These are phyloP conservation scores for Peucedramus taeniatus DNA, from an alignment of 2,113 vertebrate species.

Conservation along the genomic window DNA sequence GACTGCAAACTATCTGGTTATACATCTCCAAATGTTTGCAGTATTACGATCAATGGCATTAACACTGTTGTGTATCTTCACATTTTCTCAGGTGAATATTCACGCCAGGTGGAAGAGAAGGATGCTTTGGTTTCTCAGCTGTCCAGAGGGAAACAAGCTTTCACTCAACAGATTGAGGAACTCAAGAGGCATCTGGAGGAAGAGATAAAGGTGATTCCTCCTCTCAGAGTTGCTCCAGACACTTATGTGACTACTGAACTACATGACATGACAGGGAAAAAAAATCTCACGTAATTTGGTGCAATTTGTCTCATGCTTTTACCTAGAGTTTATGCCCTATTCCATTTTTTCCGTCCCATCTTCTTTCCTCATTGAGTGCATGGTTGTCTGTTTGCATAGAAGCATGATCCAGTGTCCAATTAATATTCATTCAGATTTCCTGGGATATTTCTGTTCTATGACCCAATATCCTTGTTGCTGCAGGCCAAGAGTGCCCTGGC, in stretches of 20 bases:
- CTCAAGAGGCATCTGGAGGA: not conserved
- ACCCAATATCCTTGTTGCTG: not conserved
- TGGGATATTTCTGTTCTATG: not conserved
- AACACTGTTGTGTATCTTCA: not conserved
- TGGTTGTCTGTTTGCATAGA: no score
- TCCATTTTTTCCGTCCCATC: not conserved
- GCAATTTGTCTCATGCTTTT: no score
- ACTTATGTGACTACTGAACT: no score
- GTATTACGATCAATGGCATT: fast-evolving
- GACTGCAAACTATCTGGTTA: fast-evolving
- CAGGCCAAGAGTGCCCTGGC: not conserved
- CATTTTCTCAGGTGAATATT: slow-evolving; percentile 55
- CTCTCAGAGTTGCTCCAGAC: no score
- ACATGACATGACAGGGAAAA: no score
- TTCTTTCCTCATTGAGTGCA: not conserved
- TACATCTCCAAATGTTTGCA: no score
- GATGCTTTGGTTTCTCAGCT: slow-evolving; percentile 81
- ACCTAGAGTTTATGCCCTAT: not conserved
- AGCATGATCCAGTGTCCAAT: no score
- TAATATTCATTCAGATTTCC: not conserved
- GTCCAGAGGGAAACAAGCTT: slow-evolving; percentile 70
- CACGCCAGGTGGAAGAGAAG: not conserved
- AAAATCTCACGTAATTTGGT: no score
- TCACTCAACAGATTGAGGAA: not conserved
- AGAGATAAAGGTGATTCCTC: not conserved